A percentile compares a stretch with the other conserved stretches of the same genome.
phyloP scores from a whole-genome alignment of 2,888 invertebrate species.

The Stramonita haemastoma region DNA sequence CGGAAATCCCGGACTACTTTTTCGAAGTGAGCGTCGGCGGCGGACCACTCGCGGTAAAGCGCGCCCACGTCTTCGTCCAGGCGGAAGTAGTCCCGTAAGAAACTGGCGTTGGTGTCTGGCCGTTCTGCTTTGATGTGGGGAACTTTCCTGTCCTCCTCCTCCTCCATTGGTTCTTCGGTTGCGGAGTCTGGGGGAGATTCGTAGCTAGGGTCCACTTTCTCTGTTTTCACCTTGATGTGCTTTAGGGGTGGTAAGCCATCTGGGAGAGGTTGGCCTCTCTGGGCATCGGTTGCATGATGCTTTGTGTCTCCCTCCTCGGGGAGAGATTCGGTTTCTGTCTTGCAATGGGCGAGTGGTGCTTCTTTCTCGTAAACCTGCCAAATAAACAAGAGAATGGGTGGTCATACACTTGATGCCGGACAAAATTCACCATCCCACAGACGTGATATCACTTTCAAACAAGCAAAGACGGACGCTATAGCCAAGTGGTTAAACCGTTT shows the following conservation, averaged over 20 bases:
- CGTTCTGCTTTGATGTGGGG: not conserved
- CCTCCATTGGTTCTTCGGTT: not conserved
- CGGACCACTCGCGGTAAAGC: conserved; percentile 87
- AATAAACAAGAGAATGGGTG: not conserved
- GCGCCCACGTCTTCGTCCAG: conserved; percentile 85
- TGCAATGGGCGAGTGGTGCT: not conserved
- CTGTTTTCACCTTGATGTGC: not conserved
- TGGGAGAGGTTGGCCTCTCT: not conserved
- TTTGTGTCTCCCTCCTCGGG: not conserved
- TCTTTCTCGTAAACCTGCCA: conserved; percentile 4
- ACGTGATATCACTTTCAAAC: too few relatives aligned
- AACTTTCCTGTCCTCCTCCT: not conserved
- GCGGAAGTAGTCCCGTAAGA: conserved; percentile 86
- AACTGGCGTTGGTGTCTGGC: not conserved
- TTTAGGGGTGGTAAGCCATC: not conserved
- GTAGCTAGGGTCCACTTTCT: not conserved
- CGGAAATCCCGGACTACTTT: conserved; percentile 82
- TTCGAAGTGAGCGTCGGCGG: conserved; percentile 86
- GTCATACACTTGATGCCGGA: too few relatives aligned
- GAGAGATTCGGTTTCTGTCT: not conserved
- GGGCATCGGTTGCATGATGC: not conserved
- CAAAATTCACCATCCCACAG: too few relatives aligned
- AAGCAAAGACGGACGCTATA: too few relatives aligned
- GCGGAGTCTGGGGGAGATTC: not conserved
- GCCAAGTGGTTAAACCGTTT: too few relatives aligned